Evolutionary conservation across 2,888 invertebrate species (phyloP), one percentile per base, ranked within the genome.

Genomic region (Drosophila kambysellisi): DNA sequence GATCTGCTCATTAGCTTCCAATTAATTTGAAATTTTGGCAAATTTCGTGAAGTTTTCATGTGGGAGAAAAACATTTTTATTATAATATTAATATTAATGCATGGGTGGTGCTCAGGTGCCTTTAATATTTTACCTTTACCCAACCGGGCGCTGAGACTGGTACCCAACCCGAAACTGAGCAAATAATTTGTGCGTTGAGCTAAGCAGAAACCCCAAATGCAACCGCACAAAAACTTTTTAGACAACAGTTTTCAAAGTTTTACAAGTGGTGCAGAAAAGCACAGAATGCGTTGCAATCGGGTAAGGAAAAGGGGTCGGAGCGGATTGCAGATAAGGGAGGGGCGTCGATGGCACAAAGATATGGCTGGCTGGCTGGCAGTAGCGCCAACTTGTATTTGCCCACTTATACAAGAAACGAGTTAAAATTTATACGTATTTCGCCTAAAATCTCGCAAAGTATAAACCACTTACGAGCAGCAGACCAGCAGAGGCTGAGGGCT

Each of bases 371-470:
- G 54, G 79, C 20, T 57, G 54, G 79, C 60, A 71, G 69, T 58
- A 60, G 60, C 48, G 63, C 64, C 66, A 89, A 74, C 73, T 76
- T 73, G 77, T 82, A 77, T 80, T 79, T 89, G 82, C 89, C 85
- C 88, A 88, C 88, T 86, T 85, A 84, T 78, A 85, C 76, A 73
- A 70, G 71, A 76, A 89, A 80, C 69, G 88, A 85, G 90, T 85
- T 89, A 81, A 88, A 86, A 86, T 86, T 86, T 86, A 86, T 86
- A 88, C 90, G 85, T 88, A 85, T 86, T 89, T 89, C 85, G 86
- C 59, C 75, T 73, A 86, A 86, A 89, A 86, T 89, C 90, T 88
- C 74, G 86, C 83, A 71, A 81, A 76, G 88, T 85, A 82, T 88
- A 86, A 86, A 77, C 86, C 86, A 86, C 90, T 86, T 86, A 86